Conservation (phyloP, 2,113 vertebrate species). For the Romanogobio albipinnatus region DNA sequence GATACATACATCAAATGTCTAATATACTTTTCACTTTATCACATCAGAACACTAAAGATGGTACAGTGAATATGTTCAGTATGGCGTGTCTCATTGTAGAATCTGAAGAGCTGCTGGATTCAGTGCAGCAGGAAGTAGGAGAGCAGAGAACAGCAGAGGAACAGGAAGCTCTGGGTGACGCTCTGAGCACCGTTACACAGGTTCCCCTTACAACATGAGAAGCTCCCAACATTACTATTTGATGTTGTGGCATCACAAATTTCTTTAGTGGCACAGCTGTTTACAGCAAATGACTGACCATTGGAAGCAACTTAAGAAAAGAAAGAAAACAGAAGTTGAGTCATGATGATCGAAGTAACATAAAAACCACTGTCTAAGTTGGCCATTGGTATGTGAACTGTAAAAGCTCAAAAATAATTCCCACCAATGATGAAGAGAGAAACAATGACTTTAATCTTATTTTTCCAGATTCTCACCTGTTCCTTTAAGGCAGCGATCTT, state of each 20-base stretch:
- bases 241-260: conserved; percentile 31
- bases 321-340: conserved; percentile 43
- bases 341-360: rapidly evolving
- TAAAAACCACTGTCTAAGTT: no score
- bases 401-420: not conserved
- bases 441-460: not conserved
- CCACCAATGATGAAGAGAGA: not conserved
- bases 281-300: not conserved
- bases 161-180: conserved; percentile 41
- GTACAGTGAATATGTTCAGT: not conserved
- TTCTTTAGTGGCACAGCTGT: conserved; percentile 60
- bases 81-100: not conserved
- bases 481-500: conserved; percentile 48
- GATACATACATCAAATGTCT: no score
- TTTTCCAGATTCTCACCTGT: conserved; percentile 50
- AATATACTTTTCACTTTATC: not conserved
- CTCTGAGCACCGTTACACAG: conserved; percentile 31
- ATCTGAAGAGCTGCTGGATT: not conserved
- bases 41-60: not conserved
- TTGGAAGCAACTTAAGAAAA: not conserved
- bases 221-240: not conserved
- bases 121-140: not conserved
- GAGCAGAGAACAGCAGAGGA: conserved; percentile 45
- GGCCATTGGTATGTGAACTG: not conserved
- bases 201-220: conserved; percentile 47